These are phyloP conservation scores for Poecilia latipinna DNA, from an alignment of 2,113 vertebrate species.

Conservation along the genomic window DNA sequence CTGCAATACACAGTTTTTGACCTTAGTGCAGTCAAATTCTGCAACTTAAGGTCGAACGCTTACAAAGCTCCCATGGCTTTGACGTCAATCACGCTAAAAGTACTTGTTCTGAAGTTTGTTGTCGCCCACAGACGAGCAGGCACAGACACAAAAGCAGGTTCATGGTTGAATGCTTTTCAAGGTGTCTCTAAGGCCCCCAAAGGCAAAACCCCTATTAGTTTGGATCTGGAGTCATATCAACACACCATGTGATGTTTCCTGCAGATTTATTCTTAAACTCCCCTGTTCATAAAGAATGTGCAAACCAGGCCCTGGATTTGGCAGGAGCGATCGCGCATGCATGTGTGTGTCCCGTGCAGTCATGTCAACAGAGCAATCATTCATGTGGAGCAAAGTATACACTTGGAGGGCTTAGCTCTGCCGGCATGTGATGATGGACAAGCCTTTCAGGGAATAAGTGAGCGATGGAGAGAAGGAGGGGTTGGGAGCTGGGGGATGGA, in stretches of 20 bases:
- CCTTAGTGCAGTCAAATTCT: constrained; percentile 5
- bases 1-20: neutral
- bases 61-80: constrained; percentile 9
- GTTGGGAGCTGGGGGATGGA: constrained; percentile 13
- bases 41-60: constrained; percentile 14
- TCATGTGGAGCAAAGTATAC: constrained; percentile 66
- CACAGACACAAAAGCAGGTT: constrained; percentile 34
- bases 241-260: constrained; percentile 62
- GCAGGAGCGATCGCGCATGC: constrained; percentile 21
- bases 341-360: constrained; percentile 62
- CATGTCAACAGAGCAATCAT: constrained; percentile 77
- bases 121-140: neutral
- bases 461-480: constrained; percentile 24
- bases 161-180: constrained; percentile 65
- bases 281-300: constrained; percentile 53
- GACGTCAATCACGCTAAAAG: constrained; percentile 26
- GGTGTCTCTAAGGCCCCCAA: constrained; percentile 61
- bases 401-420: constrained; percentile 68
- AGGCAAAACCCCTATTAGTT: constrained; percentile 50
- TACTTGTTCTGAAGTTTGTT: constrained; percentile 4
- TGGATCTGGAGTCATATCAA: constrained; percentile 58
- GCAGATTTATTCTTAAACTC: constrained; percentile 66
- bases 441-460: constrained; percentile 49
- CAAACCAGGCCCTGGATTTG: constrained; percentile 58
- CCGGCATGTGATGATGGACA: constrained; percentile 73